Percentiles rank a stretch among this genome's conserved stretches.
These are phyloP conservation scores for Drosophila prolongata DNA, from an alignment of 2,888 invertebrate species.

Conservation along the genomic window DNA sequence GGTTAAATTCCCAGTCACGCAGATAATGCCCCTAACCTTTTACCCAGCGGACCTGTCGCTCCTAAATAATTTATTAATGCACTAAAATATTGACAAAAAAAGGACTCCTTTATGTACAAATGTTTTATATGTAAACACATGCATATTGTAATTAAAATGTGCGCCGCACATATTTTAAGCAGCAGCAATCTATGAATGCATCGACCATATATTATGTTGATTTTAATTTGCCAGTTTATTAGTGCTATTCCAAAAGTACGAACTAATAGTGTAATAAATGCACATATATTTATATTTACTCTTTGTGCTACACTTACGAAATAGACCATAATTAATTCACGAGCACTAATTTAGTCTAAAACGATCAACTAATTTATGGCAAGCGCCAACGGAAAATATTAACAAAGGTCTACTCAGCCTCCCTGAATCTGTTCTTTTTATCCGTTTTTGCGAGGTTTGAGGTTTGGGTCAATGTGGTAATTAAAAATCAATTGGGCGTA, in stretches of 20 bases:
- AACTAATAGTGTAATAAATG: constrained; percentile 14
- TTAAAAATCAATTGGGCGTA: constrained; percentile 75
- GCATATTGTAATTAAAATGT: constrained; percentile 43
- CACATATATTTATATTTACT: constrained; percentile 13
- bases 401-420: constrained; percentile 51
- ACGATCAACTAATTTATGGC: constrained; percentile 68
- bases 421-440: constrained; percentile 7
- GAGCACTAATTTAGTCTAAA: constrained; percentile 67
- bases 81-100: constrained; percentile 41
- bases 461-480: constrained; percentile 67
- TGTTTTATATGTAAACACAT: constrained; percentile 15
- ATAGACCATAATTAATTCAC: constrained; percentile 58
- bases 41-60: constrained; percentile 20
- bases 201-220: constrained; percentile 45
- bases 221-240: constrained; percentile 65
- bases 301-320: constrained; percentile 8
- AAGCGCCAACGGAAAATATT: constrained; percentile 37
- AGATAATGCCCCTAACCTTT: constrained; percentile 23
- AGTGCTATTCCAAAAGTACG: constrained; percentile 41
- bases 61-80: constrained; percentile 64
- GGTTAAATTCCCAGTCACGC: constrained; percentile 46
- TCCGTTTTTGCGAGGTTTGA: constrained; percentile 20
- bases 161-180: constrained; percentile 13
- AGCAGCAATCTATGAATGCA: constrained; percentile 29
- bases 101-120: constrained; percentile 7